Base-by-base conservation (phyloP, 2,888 invertebrate species). In the Athrips mouffetella region DNA sequence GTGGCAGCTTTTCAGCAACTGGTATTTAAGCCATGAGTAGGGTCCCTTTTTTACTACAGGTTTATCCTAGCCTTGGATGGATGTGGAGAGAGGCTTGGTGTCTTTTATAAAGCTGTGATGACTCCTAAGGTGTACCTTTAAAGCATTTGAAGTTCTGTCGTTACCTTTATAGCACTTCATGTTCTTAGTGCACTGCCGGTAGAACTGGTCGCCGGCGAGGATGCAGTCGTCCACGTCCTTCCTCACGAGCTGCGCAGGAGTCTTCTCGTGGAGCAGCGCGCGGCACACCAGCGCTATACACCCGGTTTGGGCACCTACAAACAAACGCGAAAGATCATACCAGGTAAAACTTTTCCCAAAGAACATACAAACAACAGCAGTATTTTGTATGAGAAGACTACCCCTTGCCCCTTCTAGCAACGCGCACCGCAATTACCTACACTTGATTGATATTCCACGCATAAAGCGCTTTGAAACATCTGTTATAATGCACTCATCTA, bases 81-180 rank as follows among this genome's bases (percentile, higher is more conserved):
- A n/a, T n/a, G n/a, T n/a, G n/a, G n/a, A n/a, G n/a, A n/a, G n/a
- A n/a, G n/a, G n/a, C n/a, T n/a, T n/a, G n/a, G n/a, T n/a, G n/a
- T n/a, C n/a, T n/a, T n/a, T n/a, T 3, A 6, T 21, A 23, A 10
- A 15, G 39, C 18, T 41, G 2, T 6, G 39, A 18, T 8, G 20
- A n/a, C n/a, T n/a, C n/a, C n/a, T n/a, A n/a, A n/a, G n/a, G n/a
- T n/a, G n/a, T n/a, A n/a, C n/a, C n/a, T n/a, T n/a, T n/a, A n/a
- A n/a, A n/a, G n/a, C n/a, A n/a, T n/a, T n/a, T n/a, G n/a, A n/a
- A n/a, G n/a, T n/a, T n/a, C n/a, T n/a, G n/a, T 3, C 10, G 4
- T 35, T 16, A 86, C 87, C 87, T 65, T 86, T 87, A 54, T 87
- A 87, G 30, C 87, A 88, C 62, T 87, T 88, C 23, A 85, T 57